Percentiles rank a stretch among this genome's conserved stretches.
phyloP scores from a whole-genome alignment of 2,888 invertebrate genomes.

The Cantharis nigra region DNA sequence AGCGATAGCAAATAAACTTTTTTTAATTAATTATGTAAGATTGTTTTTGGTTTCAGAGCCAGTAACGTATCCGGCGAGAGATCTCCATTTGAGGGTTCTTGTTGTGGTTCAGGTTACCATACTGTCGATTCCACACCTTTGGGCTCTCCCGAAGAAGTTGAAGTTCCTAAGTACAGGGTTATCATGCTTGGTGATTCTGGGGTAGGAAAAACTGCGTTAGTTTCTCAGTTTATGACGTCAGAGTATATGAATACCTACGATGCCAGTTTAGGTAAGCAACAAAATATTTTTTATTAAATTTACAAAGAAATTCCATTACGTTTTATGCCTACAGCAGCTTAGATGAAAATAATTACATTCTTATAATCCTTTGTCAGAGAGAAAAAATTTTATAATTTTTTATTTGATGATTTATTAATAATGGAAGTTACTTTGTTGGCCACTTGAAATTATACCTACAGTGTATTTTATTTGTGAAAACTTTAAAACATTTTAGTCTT shows the following conservation, averaged over 20 bases:
- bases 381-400: neutral
- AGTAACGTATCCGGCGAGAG: conserved; percentile 71
- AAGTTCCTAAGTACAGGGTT: conserved; percentile 77
- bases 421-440: no score
- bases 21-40: neutral
- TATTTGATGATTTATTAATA: neutral
- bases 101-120: conserved; percentile 79
- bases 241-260: conserved; percentile 96
- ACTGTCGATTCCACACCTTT: conserved; percentile 78
- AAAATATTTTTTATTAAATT: neutral
- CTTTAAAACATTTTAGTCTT: no score
- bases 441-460: no score
- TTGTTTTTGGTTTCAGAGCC: conserved; percentile 60
- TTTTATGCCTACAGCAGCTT: neutral
- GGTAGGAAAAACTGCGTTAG: conserved; percentile 89
- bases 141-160: conserved; percentile 73
- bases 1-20: neutral
- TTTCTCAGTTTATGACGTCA: conserved; percentile 93
- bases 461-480: no score
- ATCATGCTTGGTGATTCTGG: conserved; percentile 83
- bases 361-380: neutral
- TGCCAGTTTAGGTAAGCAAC: conserved; percentile 78
- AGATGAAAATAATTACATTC: neutral
- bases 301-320: neutral
- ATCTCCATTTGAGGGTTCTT: conserved; percentile 86